Evolutionary conservation across 2,888 invertebrate genomes (phyloP).

Genomic region (Agonopterix arenella): DNA sequence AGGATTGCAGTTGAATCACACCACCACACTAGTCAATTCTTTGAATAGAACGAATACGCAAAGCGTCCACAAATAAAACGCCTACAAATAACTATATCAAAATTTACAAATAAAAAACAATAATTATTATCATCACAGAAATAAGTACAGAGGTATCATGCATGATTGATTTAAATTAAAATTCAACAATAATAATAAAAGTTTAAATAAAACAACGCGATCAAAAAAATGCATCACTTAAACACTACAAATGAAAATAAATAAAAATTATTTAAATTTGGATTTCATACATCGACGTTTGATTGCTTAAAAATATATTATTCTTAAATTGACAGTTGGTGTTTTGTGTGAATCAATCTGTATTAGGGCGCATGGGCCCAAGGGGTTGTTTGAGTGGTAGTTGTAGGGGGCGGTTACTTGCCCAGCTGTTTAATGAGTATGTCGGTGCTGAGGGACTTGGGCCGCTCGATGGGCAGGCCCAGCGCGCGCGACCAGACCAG

Average conservation of each 20-base stretch:
- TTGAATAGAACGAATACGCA: neutral
- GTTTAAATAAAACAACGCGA: neutral
- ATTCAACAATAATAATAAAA: too few relatives aligned
- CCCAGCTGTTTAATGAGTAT: slow-evolving; percentile 63
- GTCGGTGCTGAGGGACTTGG: slow-evolving; percentile 88
- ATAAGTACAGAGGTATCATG: slow-evolving; percentile 6
- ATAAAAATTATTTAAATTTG: neutral
- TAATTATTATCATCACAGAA: slow-evolving; percentile 5
- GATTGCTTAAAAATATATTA: too few relatives aligned
- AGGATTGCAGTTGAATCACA: slow-evolving; percentile 47
- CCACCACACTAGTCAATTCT: slow-evolving; percentile 47
- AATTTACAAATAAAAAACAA: neutral
- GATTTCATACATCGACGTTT: neutral
- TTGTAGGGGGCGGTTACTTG: slow-evolving; percentile 38
- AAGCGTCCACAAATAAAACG: neutral
- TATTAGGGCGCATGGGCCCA: neutral
- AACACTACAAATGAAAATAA: neutral
- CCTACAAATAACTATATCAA: neutral
- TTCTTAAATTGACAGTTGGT: too few relatives aligned
- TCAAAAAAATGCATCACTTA: slow-evolving; percentile 5
- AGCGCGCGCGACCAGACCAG: slow-evolving; percentile 92
- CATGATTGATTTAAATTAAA: neutral
- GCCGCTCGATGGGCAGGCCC: slow-evolving; percentile 90
- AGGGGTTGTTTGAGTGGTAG: neutral
- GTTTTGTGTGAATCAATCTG: slow-evolving; percentile 35